phyloP scores from a whole-genome alignment of 2,888 invertebrate species.

The Lasioglossum zephyrum region DNA sequence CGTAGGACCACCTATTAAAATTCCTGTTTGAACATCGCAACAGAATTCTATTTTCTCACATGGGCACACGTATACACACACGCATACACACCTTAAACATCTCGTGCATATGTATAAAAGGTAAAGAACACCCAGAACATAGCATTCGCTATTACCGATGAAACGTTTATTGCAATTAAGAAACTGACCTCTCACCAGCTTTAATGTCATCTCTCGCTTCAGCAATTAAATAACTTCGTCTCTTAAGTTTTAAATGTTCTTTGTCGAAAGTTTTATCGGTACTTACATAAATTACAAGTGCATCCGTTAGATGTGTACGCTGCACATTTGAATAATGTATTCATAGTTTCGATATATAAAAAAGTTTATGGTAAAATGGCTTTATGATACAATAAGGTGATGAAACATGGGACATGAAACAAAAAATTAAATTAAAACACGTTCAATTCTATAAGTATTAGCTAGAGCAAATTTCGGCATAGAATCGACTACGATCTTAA shows the following conservation, averaged over 20 bases:
- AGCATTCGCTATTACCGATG: slow-evolving; percentile 49
- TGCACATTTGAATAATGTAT: slow-evolving; percentile 54
- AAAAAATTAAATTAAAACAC: slow-evolving; percentile 55
- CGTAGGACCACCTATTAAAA: slow-evolving; percentile 70
- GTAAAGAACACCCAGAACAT: slow-evolving; percentile 32
- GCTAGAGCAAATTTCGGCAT: slow-evolving; percentile 44
- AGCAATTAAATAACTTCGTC: slow-evolving; percentile 56
- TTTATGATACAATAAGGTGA: slow-evolving; percentile 58
- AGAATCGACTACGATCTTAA: slow-evolving; percentile 41
- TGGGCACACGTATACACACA: neutral
- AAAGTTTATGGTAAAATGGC: slow-evolving; percentile 55
- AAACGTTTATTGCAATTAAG: slow-evolving; percentile 64
- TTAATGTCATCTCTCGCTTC: slow-evolving; percentile 57
- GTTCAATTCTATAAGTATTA: slow-evolving; percentile 50
- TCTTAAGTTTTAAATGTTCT: slow-evolving; percentile 50
- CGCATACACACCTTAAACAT: slow-evolving; percentile 22
- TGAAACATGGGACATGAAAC: slow-evolving; percentile 41
- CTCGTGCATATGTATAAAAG: slow-evolving; percentile 35
- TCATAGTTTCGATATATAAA: slow-evolving; percentile 61
- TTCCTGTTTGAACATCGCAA: slow-evolving; percentile 69
- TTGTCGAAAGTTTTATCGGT: slow-evolving; percentile 38
- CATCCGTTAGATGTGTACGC: slow-evolving; percentile 47
- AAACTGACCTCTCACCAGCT: slow-evolving; percentile 57
- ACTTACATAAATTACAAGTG: slow-evolving; percentile 55
- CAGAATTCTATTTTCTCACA: slow-evolving; percentile 15